A percentile compares a stretch with the other conserved stretches of the same genome.
phyloP scores from a whole-genome alignment of 2,888 invertebrate genomes.

The Leptinotarsa tumamoca region DNA sequence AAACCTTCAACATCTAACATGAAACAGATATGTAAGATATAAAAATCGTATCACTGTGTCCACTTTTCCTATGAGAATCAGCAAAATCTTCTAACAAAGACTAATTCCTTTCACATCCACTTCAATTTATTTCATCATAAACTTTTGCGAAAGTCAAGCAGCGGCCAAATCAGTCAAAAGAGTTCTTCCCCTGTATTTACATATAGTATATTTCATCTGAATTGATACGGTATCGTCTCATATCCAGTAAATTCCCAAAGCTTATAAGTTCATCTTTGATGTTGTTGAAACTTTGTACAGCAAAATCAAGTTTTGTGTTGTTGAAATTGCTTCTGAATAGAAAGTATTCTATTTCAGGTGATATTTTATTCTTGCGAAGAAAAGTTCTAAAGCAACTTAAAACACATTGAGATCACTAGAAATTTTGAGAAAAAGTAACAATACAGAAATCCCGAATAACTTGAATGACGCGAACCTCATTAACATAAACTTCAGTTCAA shows the following conservation, averaged over 20 bases:
- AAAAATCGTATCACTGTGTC: background rate
- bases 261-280: conserved; percentile 55
- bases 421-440: no score
- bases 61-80: background rate
- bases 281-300: conserved; percentile 52
- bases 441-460: no score
- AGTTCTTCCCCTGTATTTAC: conserved; percentile 46
- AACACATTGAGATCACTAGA: no score
- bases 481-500: no score
- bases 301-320: conserved; percentile 28
- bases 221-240: conserved; percentile 42
- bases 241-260: conserved; percentile 53
- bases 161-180: conserved; percentile 34
- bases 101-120: background rate
- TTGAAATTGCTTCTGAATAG: conserved; percentile 46
- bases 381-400: no score
- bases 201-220: conserved; percentile 53
- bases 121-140: conserved; percentile 4
- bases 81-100: background rate
- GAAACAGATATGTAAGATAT: background rate
- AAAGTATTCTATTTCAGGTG: conserved; percentile 58
- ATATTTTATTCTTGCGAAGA: no score
- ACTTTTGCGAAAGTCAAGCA: conserved; percentile 17
- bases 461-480: no score
- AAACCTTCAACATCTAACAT: no score